These are phyloP conservation scores for Amazona guildingii DNA, from an alignment of 2,113 vertebrate species.

Conservation along the genomic window DNA sequence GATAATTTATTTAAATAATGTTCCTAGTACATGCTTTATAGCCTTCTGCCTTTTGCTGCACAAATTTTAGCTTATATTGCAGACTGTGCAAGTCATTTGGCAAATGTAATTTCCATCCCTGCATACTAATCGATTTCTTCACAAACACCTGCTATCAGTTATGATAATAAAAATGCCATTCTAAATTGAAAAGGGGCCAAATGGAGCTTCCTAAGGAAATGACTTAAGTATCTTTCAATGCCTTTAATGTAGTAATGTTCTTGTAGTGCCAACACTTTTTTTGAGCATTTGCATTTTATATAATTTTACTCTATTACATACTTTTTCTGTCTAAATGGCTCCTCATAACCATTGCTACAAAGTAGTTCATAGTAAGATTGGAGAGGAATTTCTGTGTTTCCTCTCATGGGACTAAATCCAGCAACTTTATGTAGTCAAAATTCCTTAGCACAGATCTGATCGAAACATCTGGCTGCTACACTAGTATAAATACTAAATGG, in stretches of 20 bases:
- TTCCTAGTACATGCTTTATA: conserved; percentile 72
- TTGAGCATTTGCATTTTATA: conserved; percentile 72
- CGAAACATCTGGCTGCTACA: background rate
- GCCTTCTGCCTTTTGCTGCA: conserved; percentile 73
- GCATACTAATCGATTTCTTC: conserved; percentile 86
- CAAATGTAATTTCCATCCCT: conserved; percentile 84
- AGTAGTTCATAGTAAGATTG: background rate
- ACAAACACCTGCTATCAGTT: conserved; percentile 86
- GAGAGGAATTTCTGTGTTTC: background rate
- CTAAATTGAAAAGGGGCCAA: conserved; percentile 82
- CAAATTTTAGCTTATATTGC: conserved; percentile 79
- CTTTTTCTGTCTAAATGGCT: conserved; percentile 44
- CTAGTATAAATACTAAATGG: background rate
- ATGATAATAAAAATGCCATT: conserved; percentile 86
- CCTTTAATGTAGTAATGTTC: conserved; percentile 77
- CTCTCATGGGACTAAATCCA: background rate
- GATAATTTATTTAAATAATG: conserved; percentile 78
- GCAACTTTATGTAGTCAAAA: background rate
- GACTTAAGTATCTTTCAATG: conserved; percentile 84
- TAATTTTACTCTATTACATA: conserved; percentile 59
- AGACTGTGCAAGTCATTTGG: conserved; percentile 82
- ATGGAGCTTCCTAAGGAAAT: conserved; percentile 83
- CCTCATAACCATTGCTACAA: background rate
- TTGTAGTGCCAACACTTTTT: conserved; percentile 73
- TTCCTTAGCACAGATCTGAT: background rate